A percentile compares a stretch with the other conserved stretches of the same genome.
phyloP scores from a whole-genome alignment of 2,113 vertebrate genomes.

The Tauraco erythrolophus region DNA sequence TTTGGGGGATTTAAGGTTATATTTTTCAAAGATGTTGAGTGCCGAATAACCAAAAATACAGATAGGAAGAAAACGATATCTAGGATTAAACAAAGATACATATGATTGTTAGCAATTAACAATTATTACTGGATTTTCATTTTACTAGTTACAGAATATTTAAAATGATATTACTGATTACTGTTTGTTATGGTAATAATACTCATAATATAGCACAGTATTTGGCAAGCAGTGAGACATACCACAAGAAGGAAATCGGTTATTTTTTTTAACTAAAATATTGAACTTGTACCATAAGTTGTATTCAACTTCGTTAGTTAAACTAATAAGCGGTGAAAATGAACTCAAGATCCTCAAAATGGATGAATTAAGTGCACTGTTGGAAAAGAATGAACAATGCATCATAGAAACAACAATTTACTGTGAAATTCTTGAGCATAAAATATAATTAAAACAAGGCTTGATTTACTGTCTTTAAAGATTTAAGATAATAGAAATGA shows the following conservation, averaged over 20 bases:
- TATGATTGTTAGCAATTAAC: background rate
- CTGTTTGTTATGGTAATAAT: background rate
- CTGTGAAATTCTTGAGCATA: background rate
- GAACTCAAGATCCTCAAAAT: background rate
- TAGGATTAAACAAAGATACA: background rate
- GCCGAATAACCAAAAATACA: background rate
- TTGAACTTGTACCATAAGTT: background rate
- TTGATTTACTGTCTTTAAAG: constrained; percentile 6
- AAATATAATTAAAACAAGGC: background rate
- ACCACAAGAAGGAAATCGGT: background rate
- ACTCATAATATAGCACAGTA: background rate
- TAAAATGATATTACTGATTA: background rate
- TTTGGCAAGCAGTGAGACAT: background rate
- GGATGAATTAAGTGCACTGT: accelerated
- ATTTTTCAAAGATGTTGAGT: background rate
- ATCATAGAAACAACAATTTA: background rate
- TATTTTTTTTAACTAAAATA: background rate
- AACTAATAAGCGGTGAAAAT: background rate
- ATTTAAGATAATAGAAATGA: background rate
- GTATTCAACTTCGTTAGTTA: background rate
- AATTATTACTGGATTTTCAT: background rate
- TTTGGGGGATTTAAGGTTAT: background rate
- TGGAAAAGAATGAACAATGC: background rate
- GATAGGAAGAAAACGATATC: background rate
- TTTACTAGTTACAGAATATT: background rate